Conservation (phyloP, 2,113 vertebrate species). For the Galbula dea region DNA sequence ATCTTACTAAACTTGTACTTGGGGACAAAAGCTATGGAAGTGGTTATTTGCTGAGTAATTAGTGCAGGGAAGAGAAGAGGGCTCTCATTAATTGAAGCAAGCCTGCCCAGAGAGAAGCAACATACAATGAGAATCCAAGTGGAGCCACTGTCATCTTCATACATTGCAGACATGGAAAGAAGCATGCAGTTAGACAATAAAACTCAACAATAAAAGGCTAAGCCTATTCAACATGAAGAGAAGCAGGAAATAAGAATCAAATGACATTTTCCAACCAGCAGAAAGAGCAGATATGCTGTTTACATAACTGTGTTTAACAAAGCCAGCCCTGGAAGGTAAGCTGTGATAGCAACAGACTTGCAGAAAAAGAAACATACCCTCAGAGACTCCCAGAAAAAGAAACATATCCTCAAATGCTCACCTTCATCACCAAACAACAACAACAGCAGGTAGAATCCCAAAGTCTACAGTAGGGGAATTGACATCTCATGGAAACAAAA, state of each 20-base stretch:
- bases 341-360: neutral
- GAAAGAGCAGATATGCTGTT: neutral
- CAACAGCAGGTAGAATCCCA: neutral
- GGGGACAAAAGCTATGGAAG: constrained; percentile 36
- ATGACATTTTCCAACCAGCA: constrained; percentile 9
- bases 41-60: constrained; percentile 36
- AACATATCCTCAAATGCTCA: neutral
- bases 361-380: neutral
- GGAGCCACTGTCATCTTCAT: neutral
- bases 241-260: constrained; percentile 50
- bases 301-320: neutral
- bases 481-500: neutral
- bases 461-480: rapidly evolving
- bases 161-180: neutral
- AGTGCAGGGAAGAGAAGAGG: neutral
- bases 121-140: neutral
- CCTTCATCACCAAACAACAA: neutral
- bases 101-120: neutral
- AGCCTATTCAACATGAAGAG: constrained; percentile 24
- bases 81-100: constrained; percentile 18
- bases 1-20: constrained; percentile 25
- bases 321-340: neutral
- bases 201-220: neutral
- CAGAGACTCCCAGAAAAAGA: neutral
- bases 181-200: constrained; percentile 13